Evolutionary conservation across 2,113 vertebrate species (phyloP), one percentile per base, ranked within the genome.

Genomic region (Ameiurus melas): DNA sequence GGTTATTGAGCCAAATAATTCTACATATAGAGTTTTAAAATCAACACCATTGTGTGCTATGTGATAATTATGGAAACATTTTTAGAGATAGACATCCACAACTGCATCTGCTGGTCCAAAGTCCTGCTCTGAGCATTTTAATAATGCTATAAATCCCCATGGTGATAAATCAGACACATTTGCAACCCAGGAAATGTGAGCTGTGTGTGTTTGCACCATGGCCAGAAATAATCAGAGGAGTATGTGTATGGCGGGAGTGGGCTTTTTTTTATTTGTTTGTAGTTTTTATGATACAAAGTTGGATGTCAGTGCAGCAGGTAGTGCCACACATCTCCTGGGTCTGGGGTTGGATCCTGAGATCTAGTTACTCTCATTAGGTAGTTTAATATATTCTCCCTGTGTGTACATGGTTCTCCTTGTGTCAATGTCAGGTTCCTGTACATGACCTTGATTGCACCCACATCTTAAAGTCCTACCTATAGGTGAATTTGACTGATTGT

Each of bases 141-240:
- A 87, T 82, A 58, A 83, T 51, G 75, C 83, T 79, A 91, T 95
- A 94, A 93, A 94, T 84, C 80, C 83, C 25, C 68, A 51, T 66
- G 20, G n/a, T 81, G 85, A 90, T 94, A 70, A 93, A 94, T 91
- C 47, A 93, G 93, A 94, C 80, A 93, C 91, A 43, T 53, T 71
- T 85, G 43, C 3, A 0, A 10, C 27, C 14, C 68, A 77, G 20
- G 80, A 66, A 86, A 84, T 4, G 51, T 57, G 71, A 79, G 8
- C 47, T 39, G 39, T 60, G 60, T 55, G 20, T 73, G 60, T 55
- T 70, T 84, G 81, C n/a, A 43, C 71, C 70, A 85, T 39, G 81
- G 14, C 30, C 1, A 62, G 36, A 77, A 27, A 79, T 68, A 1
- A 39, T 60, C 14, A 60, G 8, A 43, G n/a, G 20, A 80, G 17